Base-by-base conservation (phyloP, 2,888 invertebrate species). In the Machimus atricapillus region DNA sequence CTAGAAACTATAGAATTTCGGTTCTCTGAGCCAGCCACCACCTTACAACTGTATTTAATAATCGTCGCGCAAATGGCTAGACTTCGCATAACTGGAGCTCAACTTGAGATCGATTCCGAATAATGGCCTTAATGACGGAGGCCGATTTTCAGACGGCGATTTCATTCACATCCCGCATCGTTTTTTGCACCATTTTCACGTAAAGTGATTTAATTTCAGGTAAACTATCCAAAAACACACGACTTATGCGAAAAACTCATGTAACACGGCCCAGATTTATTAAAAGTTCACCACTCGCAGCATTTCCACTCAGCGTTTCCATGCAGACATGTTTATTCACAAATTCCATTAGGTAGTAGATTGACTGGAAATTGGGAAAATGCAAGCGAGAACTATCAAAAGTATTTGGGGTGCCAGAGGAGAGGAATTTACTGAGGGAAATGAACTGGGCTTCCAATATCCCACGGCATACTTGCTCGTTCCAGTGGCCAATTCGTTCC, bases 271-370 rank as follows among this genome's bases (percentile, higher is more conserved):
- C n/a, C 31, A 81, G 27, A 81, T 52, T 52, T 81, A 81, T 31
- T 27, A 52, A 81, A 81, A 81, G 56, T 81, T 81, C 34, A 56
- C 27, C 56, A 56, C 46, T 31, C 81, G 34, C 12, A 81, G 16
- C 81, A 52, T 14, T 81, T 31, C 56, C 81, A 27, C 31, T 81
- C 81, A 78, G 78, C 78, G 78, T 78, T 78, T 43, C 43, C 43
- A 40, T 78, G 78, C 78, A 81, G 81, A 81, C 81, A 81, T 81
- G 81, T 81, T 81, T 81, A 81, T 81, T 81, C 81, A 81, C 81
- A 52, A 81, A 81, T 23, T 81, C 52, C 31, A 46, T 37, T 40
- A 66, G 19, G 78, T 78, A 77, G 37, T 77, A 77, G 77, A 77
- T 77, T 37, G 19, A 19, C 37, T 19, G 37, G 34, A 79, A 46